Conservation (phyloP, 2,888 invertebrate genomes). For the Eristalinus sepulchralis region DNA sequence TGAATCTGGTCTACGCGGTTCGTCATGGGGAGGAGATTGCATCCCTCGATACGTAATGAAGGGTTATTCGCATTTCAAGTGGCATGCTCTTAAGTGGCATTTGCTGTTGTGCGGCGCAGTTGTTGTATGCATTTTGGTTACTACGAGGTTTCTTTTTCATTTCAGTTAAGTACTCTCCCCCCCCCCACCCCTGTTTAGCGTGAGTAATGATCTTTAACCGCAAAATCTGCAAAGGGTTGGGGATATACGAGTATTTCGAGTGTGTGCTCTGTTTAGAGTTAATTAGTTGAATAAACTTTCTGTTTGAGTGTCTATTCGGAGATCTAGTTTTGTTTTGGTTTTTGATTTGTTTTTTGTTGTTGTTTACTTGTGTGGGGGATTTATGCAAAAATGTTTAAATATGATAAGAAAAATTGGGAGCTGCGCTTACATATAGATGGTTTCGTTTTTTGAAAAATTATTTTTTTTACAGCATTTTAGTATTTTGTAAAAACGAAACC, state of each 20-base stretch:
- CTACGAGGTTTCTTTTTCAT: background rate
- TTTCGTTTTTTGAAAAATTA: too few species aligned
- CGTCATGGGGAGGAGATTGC: background rate
- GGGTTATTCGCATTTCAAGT: conserved; percentile 57
- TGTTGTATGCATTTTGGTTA: background rate
- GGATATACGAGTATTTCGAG: background rate
- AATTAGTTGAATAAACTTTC: conserved; percentile 3
- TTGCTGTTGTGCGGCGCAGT: conserved; percentile 46
- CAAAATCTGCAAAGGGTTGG: background rate
- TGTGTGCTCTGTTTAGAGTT: conserved; percentile 1
- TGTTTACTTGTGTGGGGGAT: too few species aligned
- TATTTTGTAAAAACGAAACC: too few species aligned
- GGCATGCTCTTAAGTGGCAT: conserved; percentile 56
- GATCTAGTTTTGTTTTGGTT: too few species aligned
- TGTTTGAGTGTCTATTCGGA: background rate
- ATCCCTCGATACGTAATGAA: background rate
- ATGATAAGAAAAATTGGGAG: too few species aligned
- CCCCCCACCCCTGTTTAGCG: background rate
- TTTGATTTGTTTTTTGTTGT: too few species aligned
- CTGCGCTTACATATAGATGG: too few species aligned
- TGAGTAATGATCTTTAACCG: background rate
- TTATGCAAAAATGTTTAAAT: too few species aligned
- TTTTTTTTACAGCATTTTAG: too few species aligned
- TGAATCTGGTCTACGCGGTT: background rate
- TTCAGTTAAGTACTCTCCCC: background rate